phyloP scores from a whole-genome alignment of 2,888 invertebrate species.

The Caradrina clavipalpis region DNA sequence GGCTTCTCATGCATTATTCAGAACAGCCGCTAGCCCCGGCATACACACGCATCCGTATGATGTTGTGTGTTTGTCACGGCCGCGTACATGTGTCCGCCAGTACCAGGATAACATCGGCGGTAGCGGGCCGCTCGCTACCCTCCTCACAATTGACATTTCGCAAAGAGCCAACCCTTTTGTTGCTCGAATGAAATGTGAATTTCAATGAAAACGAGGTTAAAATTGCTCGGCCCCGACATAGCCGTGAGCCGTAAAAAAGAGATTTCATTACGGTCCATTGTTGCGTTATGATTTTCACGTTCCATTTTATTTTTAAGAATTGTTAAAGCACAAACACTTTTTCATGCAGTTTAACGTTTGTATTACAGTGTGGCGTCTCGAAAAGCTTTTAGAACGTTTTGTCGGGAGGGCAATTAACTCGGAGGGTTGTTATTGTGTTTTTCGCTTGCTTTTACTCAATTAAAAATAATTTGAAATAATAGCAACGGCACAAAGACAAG shows the following conservation, averaged over 20 bases:
- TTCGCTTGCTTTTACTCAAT: slow-evolving; percentile 86
- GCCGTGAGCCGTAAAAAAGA: slow-evolving; percentile 75
- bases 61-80: slow-evolving; percentile 76
- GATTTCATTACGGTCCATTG: slow-evolving; percentile 85
- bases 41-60: slow-evolving; percentile 66
- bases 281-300: slow-evolving; percentile 85
- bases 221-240: slow-evolving; percentile 82
- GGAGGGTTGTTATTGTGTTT: slow-evolving; percentile 81
- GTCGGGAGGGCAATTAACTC: slow-evolving; percentile 82
- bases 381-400: slow-evolving; percentile 79
- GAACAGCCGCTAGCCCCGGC: slow-evolving; percentile 69
- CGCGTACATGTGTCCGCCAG: slow-evolving; percentile 74
- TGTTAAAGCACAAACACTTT: slow-evolving; percentile 77
- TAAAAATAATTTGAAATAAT: slow-evolving; percentile 89
- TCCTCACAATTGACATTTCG: slow-evolving; percentile 87
- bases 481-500: slow-evolving; percentile 80
- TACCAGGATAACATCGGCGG: slow-evolving; percentile 74
- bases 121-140: slow-evolving; percentile 73
- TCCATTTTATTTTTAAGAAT: slow-evolving; percentile 82
- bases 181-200: slow-evolving; percentile 85
- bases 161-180: slow-evolving; percentile 86
- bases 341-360: slow-evolving; percentile 78
- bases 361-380: slow-evolving; percentile 75
- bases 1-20: slow-evolving; percentile 87
- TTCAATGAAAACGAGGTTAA: slow-evolving; percentile 88